Percentiles rank a stretch among this genome's conserved stretches.
These are phyloP conservation scores for Dendrocincla tyrannina DNA, from an alignment of 2,797 vertebrate species.

Conservation along the genomic window DNA sequence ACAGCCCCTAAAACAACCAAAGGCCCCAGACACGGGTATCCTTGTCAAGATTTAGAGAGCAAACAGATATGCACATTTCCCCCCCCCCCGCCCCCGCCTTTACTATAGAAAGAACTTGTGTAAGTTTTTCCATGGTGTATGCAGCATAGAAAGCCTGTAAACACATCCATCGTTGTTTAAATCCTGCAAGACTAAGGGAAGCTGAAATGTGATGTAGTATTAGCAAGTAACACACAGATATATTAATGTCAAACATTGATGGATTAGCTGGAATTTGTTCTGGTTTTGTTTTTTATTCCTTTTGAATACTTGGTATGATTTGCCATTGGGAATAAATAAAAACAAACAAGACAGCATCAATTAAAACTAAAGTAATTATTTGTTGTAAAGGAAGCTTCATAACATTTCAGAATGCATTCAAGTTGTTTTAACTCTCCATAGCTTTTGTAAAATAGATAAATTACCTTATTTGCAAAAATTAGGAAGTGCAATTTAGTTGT, in stretches of 20 bases:
- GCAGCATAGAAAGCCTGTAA: not conserved
- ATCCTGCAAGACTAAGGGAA: not conserved
- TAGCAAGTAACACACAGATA: not conserved
- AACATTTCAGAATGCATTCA: not conserved
- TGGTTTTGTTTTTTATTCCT: not conserved
- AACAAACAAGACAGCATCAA: accelerated
- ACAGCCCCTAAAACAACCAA: not conserved
- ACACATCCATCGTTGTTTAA: not conserved
- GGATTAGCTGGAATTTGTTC: not conserved
- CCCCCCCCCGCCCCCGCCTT: not conserved
- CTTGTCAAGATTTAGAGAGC: not conserved
- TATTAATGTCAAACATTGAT: not conserved
- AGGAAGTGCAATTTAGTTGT: not conserved
- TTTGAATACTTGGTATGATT: not conserved
- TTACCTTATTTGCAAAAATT: not conserved
- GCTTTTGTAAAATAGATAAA: not conserved
- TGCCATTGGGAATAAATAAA: not conserved
- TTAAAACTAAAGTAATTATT: not conserved
- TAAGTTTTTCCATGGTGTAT: not conserved
- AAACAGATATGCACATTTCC: not conserved
- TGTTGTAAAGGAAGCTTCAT: not conserved
- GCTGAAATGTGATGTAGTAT: not conserved
- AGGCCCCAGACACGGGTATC: not conserved
- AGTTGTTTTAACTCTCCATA: not conserved
- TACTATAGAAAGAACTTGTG: not conserved